Percentiles rank a stretch among this genome's conserved stretches.
Evolutionary conservation across 2,113 vertebrate species (phyloP).

Genomic region (Platycercus adscitus): DNA sequence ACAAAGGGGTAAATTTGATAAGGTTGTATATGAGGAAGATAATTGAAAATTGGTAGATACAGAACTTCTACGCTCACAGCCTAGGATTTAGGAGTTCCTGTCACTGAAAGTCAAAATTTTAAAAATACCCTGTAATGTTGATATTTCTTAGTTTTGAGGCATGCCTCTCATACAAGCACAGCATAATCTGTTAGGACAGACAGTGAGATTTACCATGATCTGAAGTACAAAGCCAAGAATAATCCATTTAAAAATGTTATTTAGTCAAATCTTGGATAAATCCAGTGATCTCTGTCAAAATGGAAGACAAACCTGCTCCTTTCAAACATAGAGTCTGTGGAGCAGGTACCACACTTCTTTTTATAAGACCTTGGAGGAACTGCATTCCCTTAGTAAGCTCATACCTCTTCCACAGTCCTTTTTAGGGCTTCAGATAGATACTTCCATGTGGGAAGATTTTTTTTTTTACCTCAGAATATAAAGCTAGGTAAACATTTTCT

Average conservation of each 20-base stretch:
- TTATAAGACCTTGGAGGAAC: background rate
- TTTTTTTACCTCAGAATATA: background rate
- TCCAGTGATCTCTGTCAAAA: background rate
- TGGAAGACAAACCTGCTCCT: background rate
- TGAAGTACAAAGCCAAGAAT: background rate
- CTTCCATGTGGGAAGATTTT: background rate
- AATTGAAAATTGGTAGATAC: background rate
- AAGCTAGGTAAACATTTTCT: background rate
- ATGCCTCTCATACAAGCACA: rapidly evolving
- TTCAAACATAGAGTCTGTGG: background rate
- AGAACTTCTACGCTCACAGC: background rate
- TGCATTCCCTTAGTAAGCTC: background rate
- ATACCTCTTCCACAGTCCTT: background rate
- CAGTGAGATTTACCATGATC: background rate
- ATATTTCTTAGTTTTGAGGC: background rate
- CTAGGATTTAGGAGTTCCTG: background rate
- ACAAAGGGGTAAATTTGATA: background rate
- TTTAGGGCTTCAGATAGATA: background rate
- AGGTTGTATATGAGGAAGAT: background rate
- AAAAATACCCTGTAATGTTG: background rate
- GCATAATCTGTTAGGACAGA: background rate
- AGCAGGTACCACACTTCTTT: rapidly evolving
- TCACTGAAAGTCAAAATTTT: background rate
- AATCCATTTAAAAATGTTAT: background rate
- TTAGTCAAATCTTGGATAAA: background rate